A percentile compares a stretch with the other conserved stretches of the same genome.
Conservation (phyloP, 2,113 vertebrate species). For the Salvelinus sp. region DNA sequence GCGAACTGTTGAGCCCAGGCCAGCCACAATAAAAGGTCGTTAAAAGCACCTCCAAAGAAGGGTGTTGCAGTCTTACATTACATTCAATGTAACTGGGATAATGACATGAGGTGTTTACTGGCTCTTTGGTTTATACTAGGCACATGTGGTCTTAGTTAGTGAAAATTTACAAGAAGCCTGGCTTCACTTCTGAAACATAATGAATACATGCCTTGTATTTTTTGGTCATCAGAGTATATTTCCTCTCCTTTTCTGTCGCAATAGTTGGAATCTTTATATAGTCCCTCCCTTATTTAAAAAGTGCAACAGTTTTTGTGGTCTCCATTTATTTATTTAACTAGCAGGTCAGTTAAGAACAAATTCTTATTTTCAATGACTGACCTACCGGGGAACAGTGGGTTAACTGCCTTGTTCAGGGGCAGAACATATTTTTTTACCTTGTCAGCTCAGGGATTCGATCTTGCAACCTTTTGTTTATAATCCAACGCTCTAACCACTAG, state of each 20-base stretch:
- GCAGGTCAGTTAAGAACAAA: too few relatives aligned
- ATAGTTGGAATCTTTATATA: slow-evolving; percentile 17
- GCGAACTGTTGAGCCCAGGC: too few relatives aligned
- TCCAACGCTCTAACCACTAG: too few relatives aligned
- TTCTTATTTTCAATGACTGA: too few relatives aligned
- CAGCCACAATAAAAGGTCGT: too few relatives aligned
- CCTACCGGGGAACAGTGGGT: too few relatives aligned
- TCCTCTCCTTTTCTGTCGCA: slow-evolving; percentile 27
- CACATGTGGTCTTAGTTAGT: slow-evolving; percentile 60
- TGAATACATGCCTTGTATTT: slow-evolving; percentile 23
- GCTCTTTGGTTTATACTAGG: slow-evolving; percentile 45
- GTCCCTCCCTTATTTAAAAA: slow-evolving; percentile 6
- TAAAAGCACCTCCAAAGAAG: too few relatives aligned
- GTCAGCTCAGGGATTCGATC: too few relatives aligned
- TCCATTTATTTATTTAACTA: background rate
- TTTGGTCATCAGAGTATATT: slow-evolving; percentile 8
- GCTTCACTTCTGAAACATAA: slow-evolving; percentile 46
- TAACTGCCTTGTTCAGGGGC: too few relatives aligned
- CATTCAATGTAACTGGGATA: slow-evolving; percentile 53
- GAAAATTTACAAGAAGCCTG: slow-evolving; percentile 8
- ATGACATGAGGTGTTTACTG: slow-evolving; percentile 54
- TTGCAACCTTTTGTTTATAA: too few relatives aligned
- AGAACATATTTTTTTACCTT: too few relatives aligned
- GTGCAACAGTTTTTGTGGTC: slow-evolving; percentile 28
- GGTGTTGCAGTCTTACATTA: slow-evolving; percentile 32